These are phyloP conservation scores for Hydriomena furcata DNA, from an alignment of 2,888 invertebrate genomes.

Conservation along the genomic window DNA sequence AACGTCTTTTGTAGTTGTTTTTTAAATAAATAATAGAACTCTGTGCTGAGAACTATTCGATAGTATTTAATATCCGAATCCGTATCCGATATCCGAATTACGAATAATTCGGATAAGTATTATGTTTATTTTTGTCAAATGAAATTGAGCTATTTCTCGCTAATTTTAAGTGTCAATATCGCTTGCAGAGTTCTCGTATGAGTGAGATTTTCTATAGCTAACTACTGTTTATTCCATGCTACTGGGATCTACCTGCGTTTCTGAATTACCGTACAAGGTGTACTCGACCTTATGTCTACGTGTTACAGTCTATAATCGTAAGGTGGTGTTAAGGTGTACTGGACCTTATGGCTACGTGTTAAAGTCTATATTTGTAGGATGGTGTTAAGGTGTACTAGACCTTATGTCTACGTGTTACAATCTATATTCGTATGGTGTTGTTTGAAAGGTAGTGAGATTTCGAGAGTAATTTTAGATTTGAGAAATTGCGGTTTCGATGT, in stretches of 20 bases:
- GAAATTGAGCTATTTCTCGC: too few species aligned
- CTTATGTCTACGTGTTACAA: not conserved
- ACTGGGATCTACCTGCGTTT: slow-evolving; percentile 8
- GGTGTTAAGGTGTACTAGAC: not conserved
- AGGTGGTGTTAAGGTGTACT: not conserved
- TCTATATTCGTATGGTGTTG: not conserved
- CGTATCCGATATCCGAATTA: not conserved
- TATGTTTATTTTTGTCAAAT: too few species aligned
- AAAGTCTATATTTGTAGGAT: too few species aligned
- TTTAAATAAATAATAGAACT: too few species aligned
- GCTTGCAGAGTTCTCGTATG: too few species aligned
- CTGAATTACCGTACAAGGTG: too few species aligned
- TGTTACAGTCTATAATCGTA: not conserved
- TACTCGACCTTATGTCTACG: not conserved
- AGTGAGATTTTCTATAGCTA: too few species aligned
- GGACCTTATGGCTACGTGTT: too few species aligned
- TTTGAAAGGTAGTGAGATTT: slow-evolving; percentile 5
- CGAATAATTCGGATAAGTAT: not conserved
- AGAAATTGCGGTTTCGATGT: slow-evolving; percentile 17
- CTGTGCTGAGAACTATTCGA: too few species aligned
- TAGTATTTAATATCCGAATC: too few species aligned
- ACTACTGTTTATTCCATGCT: slow-evolving; percentile 5
- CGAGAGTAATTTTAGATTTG: slow-evolving; percentile 21
- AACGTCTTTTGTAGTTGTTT: too few species aligned
- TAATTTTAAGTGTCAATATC: not conserved